Base-by-base conservation (phyloP, 2,113 vertebrate genomes). In the Pelecanus crispus region DNA sequence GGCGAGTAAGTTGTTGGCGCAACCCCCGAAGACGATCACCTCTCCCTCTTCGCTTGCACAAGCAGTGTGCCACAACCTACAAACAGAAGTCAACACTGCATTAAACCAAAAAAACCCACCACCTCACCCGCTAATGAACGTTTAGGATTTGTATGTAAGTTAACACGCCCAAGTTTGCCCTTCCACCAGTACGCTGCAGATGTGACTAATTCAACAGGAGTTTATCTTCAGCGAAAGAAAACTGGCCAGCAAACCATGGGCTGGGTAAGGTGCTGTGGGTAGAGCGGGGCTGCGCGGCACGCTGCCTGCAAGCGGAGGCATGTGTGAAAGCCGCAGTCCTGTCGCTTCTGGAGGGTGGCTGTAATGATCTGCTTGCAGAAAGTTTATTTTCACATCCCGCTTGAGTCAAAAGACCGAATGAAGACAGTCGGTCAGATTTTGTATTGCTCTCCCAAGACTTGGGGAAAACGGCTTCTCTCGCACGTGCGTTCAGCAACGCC, bases 11-110 rank as follows among this genome's bases (percentile, higher is more conserved):
- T 99, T 99, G 98, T 99, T 99, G 96, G 99, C 99, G 81, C 99
- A 99, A n/a, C 99, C 99, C 73, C 99, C 99, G 11, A 99, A 99
- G 89, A 99, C 98, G 86, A 99, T 98, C 53, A 99, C 99, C 97
- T 99, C 99, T 34, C 99, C 99, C 88, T 99, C 99, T 20, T 98
- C 98, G 29, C 99, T 99, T 2, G 98, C 97, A 90, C 99, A 99
- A 9, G 99, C 99, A 1, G 99, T 99, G 88, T 99, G 99, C 99
- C 99, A 99, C 88, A 99, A 96, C 96, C 99, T 99, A 61, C 19
- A 61, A 86, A 79, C 70, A 95, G 83, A 73, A n/a, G 52, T 61
- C 91, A 61, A 58, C n/a, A 2, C 32, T 10, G 63, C 29, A 7
- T 70, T 7, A 71, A 29, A 40, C 6, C 17, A 2, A 42, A 26